These are phyloP conservation scores for Watsonalla binaria DNA, from an alignment of 2,888 invertebrate genomes.

Conservation along the genomic window DNA sequence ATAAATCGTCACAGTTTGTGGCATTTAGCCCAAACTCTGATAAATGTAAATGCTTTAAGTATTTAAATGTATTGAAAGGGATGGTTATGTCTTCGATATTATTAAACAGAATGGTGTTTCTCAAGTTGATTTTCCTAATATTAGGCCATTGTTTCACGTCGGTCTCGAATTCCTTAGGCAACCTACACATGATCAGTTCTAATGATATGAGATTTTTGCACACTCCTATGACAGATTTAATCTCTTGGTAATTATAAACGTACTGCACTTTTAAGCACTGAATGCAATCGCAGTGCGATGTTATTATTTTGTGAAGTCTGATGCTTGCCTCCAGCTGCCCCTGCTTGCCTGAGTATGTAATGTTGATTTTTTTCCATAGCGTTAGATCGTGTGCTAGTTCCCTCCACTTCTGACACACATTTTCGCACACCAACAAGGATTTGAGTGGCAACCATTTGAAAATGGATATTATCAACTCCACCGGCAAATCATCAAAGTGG, in stretches of 20 bases:
- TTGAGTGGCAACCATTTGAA: slow-evolving; percentile 58
- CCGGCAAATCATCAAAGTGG: slow-evolving; percentile 48
- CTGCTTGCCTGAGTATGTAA: slow-evolving; percentile 60
- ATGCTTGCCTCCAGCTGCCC: slow-evolving; percentile 52
- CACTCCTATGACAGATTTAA: slow-evolving; percentile 46
- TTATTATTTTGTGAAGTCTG: slow-evolving; percentile 46
- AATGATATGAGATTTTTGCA: slow-evolving; percentile 55
- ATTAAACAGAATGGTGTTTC: slow-evolving; percentile 52
- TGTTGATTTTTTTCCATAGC: slow-evolving; percentile 50
- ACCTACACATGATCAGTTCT: slow-evolving; percentile 65
- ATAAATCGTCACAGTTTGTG: slow-evolving; percentile 49
- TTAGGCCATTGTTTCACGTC: slow-evolving; percentile 52
- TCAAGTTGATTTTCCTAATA: slow-evolving; percentile 55
- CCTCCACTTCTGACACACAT: slow-evolving; percentile 59
- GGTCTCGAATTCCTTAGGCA: slow-evolving; percentile 51
- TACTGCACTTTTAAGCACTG: slow-evolving; percentile 58
- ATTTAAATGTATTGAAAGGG: slow-evolving; percentile 49
- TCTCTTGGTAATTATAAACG: slow-evolving; percentile 50
- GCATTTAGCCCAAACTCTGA: slow-evolving; percentile 63
- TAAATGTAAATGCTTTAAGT: slow-evolving; percentile 49
- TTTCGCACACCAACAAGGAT: slow-evolving; percentile 48
- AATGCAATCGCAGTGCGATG: slow-evolving; percentile 48
- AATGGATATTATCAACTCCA: slow-evolving; percentile 59
- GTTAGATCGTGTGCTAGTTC: slow-evolving; percentile 45
- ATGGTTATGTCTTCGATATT: slow-evolving; percentile 41